phyloP scores from a whole-genome alignment of 2,888 invertebrate genomes.

The Plusia festucae region DNA sequence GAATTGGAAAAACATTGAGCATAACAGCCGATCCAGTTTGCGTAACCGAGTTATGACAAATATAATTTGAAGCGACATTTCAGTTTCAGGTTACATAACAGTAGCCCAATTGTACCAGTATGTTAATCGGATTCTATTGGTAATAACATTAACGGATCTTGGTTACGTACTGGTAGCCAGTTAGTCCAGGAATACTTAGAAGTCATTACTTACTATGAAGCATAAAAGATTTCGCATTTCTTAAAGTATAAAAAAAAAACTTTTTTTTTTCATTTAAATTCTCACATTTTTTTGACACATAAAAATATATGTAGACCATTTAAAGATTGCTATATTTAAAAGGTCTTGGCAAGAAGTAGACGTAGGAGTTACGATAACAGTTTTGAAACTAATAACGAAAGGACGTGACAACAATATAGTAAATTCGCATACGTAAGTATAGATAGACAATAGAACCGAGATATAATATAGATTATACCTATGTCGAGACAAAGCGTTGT shows the following conservation, averaged over 20 bases:
- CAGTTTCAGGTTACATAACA: conserved; percentile 56
- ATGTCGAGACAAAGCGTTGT: conserved; percentile 18
- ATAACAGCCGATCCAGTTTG: not conserved
- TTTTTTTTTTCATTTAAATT: too few species aligned
- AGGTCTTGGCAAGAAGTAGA: too few species aligned
- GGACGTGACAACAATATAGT: too few species aligned
- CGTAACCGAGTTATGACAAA: conserved; percentile 38
- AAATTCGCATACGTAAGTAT: too few species aligned
- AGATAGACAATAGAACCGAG: too few species aligned
- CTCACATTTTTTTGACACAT: too few species aligned
- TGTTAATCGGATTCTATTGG: conserved; percentile 69
- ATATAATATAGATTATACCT: too few species aligned
- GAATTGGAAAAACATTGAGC: conserved; percentile 2
- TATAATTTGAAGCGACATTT: conserved; percentile 40
- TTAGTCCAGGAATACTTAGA: conserved; percentile 34
- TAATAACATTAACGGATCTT: conserved; percentile 72
- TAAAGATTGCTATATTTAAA: too few species aligned
- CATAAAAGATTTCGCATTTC: not conserved
- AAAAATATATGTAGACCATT: too few species aligned
- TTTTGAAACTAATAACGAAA: too few species aligned
- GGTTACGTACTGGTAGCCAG: conserved; percentile 43
- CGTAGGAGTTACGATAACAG: too few species aligned
- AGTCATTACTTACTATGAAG: conserved; percentile 12
- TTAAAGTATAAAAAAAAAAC: too few species aligned
- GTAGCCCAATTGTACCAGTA: conserved; percentile 67